Percentiles rank a stretch among this genome's conserved stretches.
These are phyloP conservation scores for cattle (Bos taurus) DNA, from an alignment of 2,113 vertebrate genomes.

Conservation along the genomic window DNA sequence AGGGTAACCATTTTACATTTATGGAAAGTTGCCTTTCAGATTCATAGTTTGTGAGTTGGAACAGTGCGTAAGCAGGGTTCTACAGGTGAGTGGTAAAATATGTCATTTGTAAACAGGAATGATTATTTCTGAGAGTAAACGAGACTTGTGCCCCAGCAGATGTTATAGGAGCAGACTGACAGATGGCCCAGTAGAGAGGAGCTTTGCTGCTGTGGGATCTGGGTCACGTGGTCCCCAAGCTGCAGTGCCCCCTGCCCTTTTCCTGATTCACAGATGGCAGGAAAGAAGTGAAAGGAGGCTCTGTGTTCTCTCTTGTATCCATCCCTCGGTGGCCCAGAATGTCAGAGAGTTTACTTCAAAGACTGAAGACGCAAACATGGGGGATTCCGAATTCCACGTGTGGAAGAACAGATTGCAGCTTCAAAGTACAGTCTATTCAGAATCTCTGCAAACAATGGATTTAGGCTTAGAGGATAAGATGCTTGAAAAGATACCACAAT, in stretches of 20 bases:
- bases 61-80: not conserved
- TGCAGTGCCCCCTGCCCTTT: accelerated
- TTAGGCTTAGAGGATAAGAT: not conserved
- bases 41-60: not conserved
- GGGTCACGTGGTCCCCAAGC: not conserved
- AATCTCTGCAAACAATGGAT: not conserved
- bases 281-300: not conserved
- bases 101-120: not conserved
- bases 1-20: not conserved
- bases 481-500: too few species aligned
- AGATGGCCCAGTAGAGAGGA: not conserved
- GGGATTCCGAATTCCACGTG: not conserved
- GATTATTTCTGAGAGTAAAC: not conserved
- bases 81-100: not conserved
- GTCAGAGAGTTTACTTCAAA: not conserved
- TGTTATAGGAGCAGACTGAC: not conserved
- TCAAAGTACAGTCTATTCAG: not conserved
- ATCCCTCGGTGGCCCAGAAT: not conserved
- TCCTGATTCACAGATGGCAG: not conserved
- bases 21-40: not conserved
- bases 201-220: not conserved
- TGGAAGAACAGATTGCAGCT: not conserved
- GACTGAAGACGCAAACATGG: not conserved
- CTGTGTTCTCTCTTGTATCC: not conserved
- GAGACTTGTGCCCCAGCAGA: not conserved